Evolutionary conservation across 2,797 vertebrate genomes (phyloP).

Genomic region (Pterois miles): DNA sequence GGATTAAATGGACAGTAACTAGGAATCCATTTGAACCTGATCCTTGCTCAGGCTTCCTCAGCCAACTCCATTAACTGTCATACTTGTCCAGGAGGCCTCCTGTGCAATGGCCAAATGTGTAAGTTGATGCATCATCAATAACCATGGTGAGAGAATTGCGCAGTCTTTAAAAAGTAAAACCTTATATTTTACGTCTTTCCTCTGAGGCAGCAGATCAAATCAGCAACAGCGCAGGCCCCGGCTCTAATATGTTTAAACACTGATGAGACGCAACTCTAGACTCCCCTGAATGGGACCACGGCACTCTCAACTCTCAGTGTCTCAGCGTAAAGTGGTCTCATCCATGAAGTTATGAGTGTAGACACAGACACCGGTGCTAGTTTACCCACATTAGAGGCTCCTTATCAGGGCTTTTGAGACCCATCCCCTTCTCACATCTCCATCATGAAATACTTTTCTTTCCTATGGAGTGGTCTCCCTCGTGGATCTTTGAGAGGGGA

Average conservation of each 20-base stretch:
- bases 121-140: conserved; percentile 83
- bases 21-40: conserved; percentile 85
- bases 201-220: conserved; percentile 82
- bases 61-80: conserved; percentile 84
- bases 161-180: conserved; percentile 81
- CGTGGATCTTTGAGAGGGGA: conserved; percentile 50
- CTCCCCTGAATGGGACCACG: conserved; percentile 78
- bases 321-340: conserved; percentile 79
- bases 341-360: conserved; percentile 73
- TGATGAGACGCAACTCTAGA: conserved; percentile 85
- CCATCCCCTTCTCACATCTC: conserved; percentile 68
- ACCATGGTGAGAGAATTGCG: conserved; percentile 65
- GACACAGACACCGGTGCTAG: conserved; percentile 68
- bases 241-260: conserved; percentile 81
- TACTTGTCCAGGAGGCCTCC: conserved; percentile 73
- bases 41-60: conserved; percentile 75
- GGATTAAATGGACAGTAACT: conserved; percentile 82
- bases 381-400: conserved; percentile 77
- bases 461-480: conserved; percentile 42
- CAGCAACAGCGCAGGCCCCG: conserved; percentile 74
- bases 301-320: conserved; percentile 71
- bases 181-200: conserved; percentile 81
- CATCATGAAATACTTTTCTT: conserved; percentile 63
- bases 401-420: conserved; percentile 70
- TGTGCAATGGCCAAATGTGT: conserved; percentile 76